These are phyloP conservation scores for Gobionotothen gibberifrons DNA, from an alignment of 2,797 vertebrate genomes.

Conservation along the genomic window DNA sequence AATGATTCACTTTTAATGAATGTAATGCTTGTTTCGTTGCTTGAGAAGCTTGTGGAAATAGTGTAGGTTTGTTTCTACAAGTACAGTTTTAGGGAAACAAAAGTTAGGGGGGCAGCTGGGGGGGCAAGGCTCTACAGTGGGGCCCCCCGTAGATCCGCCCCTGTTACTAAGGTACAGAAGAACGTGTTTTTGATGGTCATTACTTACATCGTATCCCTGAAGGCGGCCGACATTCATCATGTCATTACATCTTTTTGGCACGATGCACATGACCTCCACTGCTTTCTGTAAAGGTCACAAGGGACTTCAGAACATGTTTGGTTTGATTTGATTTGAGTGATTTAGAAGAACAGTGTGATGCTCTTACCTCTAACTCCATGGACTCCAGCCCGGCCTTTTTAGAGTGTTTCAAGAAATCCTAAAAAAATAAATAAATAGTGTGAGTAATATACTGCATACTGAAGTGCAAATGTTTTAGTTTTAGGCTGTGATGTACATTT, in stretches of 20 bases:
- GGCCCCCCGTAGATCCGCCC: no score
- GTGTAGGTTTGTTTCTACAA: no score
- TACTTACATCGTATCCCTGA: slow-evolving; percentile 97
- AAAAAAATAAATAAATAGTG: not conserved
- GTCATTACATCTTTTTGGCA: slow-evolving; percentile 97
- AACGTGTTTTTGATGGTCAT: not conserved
- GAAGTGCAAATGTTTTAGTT: no score
- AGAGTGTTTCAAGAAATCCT: slow-evolving; percentile 97
- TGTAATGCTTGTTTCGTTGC: no score
- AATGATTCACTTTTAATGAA: no score
- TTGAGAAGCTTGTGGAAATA: no score
- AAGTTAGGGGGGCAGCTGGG: no score
- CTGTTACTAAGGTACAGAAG: not conserved
- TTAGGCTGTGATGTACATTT: not conserved
- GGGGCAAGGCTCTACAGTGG: no score
- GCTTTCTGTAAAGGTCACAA: slow-evolving; percentile 86
- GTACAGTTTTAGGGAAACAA: no score
- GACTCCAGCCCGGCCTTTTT: slow-evolving; percentile 95
- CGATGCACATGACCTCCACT: slow-evolving; percentile 97
- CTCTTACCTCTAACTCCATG: slow-evolving; percentile 91
- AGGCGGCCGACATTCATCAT: slow-evolving; percentile 99
- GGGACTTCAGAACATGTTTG: not conserved
- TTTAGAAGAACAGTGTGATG: not conserved
- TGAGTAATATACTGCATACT: not conserved
- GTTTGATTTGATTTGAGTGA: not conserved